Base-by-base conservation (phyloP, 1,140 invertebrate genomes). In the Brachionus rotundiformis region DNA sequence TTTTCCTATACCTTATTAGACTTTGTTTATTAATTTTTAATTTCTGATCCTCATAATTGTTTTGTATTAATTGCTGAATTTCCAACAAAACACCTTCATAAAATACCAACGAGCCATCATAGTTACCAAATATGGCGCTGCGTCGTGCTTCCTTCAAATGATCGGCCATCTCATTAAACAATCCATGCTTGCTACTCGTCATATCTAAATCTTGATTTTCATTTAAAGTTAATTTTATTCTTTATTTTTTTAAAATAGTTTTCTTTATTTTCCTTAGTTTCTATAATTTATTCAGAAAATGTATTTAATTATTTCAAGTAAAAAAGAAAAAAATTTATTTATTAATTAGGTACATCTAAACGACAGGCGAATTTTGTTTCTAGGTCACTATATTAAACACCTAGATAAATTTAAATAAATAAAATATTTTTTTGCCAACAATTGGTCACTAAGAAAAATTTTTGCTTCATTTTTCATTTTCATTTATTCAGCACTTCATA, bases 61-160 rank as follows among this genome's bases (percentile, higher is more conserved):
- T 92, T 16, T 91, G 90, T 54, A 97, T 90, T 29, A 96, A 90
- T 84, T 91, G 92, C 85, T 94, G 93, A 84, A 96, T 93, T 88
- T 95, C 93, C 86, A 95, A 93, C 36, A 95, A 90, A 3, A 95
- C 93, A 65, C 95, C 94, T 89, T 97, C 93, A 87, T 97, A 98
- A 88, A 97, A 98, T 63, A 98, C 94, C 84, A 92, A 90, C 10
- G 95, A 93, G 81, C 93, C 94, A 85, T 98, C 95, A 87, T 98
- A 98, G 87, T 97, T 96, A 6, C 95, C 95, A 85, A 94, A 92
- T 82, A 98, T 89, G 79, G 94, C 94, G 92, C 94, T 94, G 89
- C 98, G 95, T 84, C 96, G 90, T 39, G 94, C 95, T 86, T 96
- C 89, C 89, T 94, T 95, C 54, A 79, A 59, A 63, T 79, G 76